Percentiles rank a stretch among this genome's conserved stretches.
Conservation (phyloP, 2,113 vertebrate species). For the Corythornis cristatus region DNA sequence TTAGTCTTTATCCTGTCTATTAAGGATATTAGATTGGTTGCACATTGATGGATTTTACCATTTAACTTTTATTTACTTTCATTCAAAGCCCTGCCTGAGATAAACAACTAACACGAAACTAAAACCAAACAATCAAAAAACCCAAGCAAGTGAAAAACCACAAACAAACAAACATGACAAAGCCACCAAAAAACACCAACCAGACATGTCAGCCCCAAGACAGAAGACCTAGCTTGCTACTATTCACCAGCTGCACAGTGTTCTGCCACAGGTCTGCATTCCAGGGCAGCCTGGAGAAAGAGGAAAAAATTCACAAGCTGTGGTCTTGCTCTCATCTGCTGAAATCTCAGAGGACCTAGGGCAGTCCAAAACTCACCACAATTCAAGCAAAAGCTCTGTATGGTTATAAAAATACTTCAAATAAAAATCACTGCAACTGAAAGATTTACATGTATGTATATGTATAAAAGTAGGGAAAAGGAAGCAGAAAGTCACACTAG, state of each 20-base stretch:
- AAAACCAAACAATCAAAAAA: not conserved
- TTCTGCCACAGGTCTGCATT: not conserved
- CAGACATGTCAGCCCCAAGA: not conserved
- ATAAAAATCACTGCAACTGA: too few species aligned
- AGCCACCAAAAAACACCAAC: not conserved
- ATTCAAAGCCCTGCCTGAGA: not conserved
- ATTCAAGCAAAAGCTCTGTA: not conserved
- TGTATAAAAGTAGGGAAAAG: not conserved
- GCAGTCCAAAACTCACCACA: not conserved
- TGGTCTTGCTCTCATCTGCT: not conserved
- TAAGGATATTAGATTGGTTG: not conserved
- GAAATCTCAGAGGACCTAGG: not conserved
- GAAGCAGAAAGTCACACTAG: not conserved
- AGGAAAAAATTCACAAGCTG: not conserved
- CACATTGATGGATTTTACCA: not conserved
- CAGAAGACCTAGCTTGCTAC: not conserved
- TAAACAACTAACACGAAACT: not conserved
- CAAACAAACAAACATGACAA: too few species aligned
- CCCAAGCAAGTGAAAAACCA: not conserved
- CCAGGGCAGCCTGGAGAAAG: not conserved
- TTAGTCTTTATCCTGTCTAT: not conserved
- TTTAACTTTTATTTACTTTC: not conserved
- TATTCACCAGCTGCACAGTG: not conserved
- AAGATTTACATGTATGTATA: too few species aligned
- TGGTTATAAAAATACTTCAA: not conserved